phyloP scores from a whole-genome alignment of 1,140 invertebrate species.

The Drosophila ironensis region DNA sequence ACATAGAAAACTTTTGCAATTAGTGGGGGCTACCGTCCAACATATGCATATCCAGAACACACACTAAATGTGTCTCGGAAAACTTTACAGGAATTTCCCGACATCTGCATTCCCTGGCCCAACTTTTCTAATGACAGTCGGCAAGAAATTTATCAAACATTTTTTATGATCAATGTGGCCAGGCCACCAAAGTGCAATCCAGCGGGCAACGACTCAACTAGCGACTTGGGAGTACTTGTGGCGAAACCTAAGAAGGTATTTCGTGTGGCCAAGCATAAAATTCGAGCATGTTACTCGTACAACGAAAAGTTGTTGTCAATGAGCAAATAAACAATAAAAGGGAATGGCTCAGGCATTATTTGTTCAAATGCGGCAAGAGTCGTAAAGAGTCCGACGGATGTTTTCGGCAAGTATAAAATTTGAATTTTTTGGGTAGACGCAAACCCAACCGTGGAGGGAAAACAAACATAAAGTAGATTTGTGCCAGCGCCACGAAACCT shows the following conservation, averaged over 20 bases:
- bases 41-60: background rate
- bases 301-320: conserved; percentile 31
- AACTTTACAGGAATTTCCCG: conserved; percentile 15
- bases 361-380: conserved; percentile 43
- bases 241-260: conserved; percentile 14
- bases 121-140: background rate
- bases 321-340: conserved; percentile 42
- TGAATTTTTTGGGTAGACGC: conserved; percentile 26
- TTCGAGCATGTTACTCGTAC: conserved; percentile 12
- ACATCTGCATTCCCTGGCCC: conserved; percentile 3
- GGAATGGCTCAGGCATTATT: conserved; percentile 25
- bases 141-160: conserved; percentile 27
- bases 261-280: conserved; percentile 16
- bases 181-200: conserved; percentile 52
- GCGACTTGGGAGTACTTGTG: conserved; percentile 48
- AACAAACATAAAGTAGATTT: conserved; percentile 29
- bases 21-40: conserved; percentile 10
- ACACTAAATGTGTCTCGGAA: background rate
- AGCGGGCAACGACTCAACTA: conserved; percentile 34
- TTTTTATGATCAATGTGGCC: conserved; percentile 66
- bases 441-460: conserved; percentile 4
- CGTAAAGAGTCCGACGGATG: conserved; percentile 54
- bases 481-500: conserved; percentile 19
- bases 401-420: conserved; percentile 39
- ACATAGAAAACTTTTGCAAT: conserved; percentile 12